phyloP scores from a whole-genome alignment of 2,797 vertebrate genomes.

The Gymnopithys bicolor region DNA sequence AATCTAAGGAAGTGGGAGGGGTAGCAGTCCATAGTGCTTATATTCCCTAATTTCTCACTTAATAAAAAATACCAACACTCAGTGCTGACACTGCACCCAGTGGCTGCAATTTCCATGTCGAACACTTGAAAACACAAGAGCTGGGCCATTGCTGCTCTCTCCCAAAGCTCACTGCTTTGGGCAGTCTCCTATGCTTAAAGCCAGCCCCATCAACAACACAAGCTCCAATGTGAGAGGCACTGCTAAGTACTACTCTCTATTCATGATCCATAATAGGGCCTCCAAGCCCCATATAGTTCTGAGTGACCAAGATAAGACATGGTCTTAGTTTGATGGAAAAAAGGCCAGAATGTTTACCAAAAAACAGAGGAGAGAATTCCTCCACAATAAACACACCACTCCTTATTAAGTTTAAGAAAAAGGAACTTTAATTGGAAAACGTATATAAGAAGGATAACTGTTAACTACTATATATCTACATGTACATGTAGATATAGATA shows the following conservation, averaged over 20 bases:
- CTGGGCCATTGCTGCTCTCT: background rate
- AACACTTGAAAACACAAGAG: background rate
- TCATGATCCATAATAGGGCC: background rate
- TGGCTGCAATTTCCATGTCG: background rate
- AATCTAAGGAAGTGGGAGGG: background rate
- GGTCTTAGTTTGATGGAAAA: too few species aligned
- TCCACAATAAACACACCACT: too few species aligned
- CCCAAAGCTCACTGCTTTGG: background rate
- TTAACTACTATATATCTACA: too few species aligned
- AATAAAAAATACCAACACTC: background rate
- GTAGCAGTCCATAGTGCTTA: background rate
- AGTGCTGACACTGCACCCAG: background rate
- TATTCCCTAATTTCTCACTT: background rate
- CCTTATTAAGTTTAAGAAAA: too few species aligned
- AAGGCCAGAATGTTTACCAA: too few species aligned
- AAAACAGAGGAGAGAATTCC: too few species aligned
- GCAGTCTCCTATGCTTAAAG: background rate
- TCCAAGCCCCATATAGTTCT: too few species aligned
- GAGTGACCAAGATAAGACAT: too few species aligned
- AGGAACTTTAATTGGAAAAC: too few species aligned
- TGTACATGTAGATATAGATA: too few species aligned
- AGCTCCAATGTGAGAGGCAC: background rate
- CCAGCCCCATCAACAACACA: background rate
- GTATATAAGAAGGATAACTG: too few species aligned
- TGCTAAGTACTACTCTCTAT: rapidly evolving